Evolutionary conservation across 2,113 vertebrate genomes (phyloP), one percentile per base, ranked within the genome.

Genomic region (Cyanoramphus novaezelandiae): DNA sequence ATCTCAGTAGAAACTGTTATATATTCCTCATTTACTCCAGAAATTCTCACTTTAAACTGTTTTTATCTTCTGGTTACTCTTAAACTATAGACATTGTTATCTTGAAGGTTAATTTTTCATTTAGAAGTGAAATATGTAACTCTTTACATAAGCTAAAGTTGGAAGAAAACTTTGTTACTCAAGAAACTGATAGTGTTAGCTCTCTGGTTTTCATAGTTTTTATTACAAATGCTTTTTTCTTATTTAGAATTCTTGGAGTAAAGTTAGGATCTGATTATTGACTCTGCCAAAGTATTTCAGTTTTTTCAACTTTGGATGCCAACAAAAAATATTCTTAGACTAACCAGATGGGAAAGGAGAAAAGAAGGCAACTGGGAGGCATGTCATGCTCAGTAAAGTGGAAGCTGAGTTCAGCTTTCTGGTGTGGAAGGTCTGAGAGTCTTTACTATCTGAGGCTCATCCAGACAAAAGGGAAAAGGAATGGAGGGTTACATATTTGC

Each of bases 301-400:
- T 50, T 91, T 78, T 80, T 95, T 68, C 74, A 82, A 23, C 80
- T 91, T 87, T 64, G 25, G 39, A 80, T 93, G 70, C 78, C 89
- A 97, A 59, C 65, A 49, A 55, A 39, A 72, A 69, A 16, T 83
- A 88, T 93, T 78, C 53, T 89, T 57, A 84, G 91, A 92, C 81
- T 62, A 88, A 64, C 69, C 91, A 96, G 96, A 95, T 95, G 93
- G 87, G 59, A 81, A 90, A 75, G 35, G 63, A 77, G 46, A 14
- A 25, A 81, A 85, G 88, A 93, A 93, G 60, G 85, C 90, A 86
- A 70, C 37, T 43, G 52, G 81, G 70, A 92, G 57, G 39, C 80
- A 87, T 53, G 86, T 72, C 47, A 50, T 67, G 43, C 81, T 90
- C 68, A 75, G 69, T 78, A 86, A 86, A 83, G 77, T 92, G 49